These are phyloP conservation scores for Lasioglossum oenotherae DNA, from an alignment of 2,888 invertebrate species.

Conservation along the genomic window DNA sequence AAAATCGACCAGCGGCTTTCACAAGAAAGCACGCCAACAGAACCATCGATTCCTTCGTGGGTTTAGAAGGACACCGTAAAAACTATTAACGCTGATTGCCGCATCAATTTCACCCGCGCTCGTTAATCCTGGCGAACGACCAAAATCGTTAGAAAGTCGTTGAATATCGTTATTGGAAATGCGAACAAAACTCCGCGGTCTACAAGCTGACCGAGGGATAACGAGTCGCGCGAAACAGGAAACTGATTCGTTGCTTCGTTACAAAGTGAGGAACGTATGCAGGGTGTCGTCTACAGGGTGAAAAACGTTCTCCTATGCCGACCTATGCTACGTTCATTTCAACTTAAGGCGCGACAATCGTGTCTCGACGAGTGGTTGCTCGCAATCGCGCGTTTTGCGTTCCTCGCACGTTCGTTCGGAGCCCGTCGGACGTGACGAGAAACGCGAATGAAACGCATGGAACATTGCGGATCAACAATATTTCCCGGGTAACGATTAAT, in stretches of 20 bases:
- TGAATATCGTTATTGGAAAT: neutral
- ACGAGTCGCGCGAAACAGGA: neutral
- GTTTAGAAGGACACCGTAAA: slow-evolving; percentile 3
- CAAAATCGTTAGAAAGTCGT: slow-evolving; percentile 43
- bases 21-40: neutral
- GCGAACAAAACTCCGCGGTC: neutral
- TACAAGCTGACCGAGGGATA: neutral
- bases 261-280: neutral
- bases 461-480: neutral
- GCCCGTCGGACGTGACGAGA: neutral
- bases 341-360: neutral
- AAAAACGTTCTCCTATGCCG: neutral
- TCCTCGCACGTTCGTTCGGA: neutral
- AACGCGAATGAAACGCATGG: neutral
- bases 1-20: neutral
- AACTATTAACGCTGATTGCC: slow-evolving; percentile 12
- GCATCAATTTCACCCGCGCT: slow-evolving; percentile 41
- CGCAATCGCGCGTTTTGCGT: neutral
- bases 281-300: neutral
- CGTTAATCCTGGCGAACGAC: slow-evolving; percentile 18
- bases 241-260: neutral
- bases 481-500: neutral
- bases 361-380: neutral
- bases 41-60: neutral
- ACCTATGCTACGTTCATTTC: neutral